Evolutionary conservation across 2,113 vertebrate species (phyloP), one percentile per base, ranked within the genome.

Genomic region (Rhodinocichla rosea): DNA sequence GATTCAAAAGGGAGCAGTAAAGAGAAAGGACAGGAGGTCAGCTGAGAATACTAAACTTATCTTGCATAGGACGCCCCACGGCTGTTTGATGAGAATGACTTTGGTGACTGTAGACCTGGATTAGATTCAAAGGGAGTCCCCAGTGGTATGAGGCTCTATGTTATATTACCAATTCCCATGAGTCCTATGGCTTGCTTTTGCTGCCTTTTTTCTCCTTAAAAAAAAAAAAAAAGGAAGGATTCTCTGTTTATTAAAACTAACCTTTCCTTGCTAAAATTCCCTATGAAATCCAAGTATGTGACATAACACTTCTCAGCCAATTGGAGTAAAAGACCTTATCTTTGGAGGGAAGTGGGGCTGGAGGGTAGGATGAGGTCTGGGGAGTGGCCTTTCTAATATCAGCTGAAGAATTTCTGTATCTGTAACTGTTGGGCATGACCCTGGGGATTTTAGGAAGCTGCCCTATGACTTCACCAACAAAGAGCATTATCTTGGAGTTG

Each of bases 21-120:
- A 96, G 84, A 91, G 89, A 95, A 94, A 96, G 92, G 96, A 97
- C 95, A 97, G 95, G 80, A 97, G 95, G 90, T 94, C 95, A 95
- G 83, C 79, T 94, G 88, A 96, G 96, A 96, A 93, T 92, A 95
- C 90, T 93, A 96, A 96, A 96, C 85, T 93, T 96, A 93, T 94
- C 90, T 95, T 74, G 57, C 8, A 8, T 84, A 96, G 90, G 94
- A 95, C 93, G 90, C 80, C 90, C 95, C 62, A 69, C 0, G 33
- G 83, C 73, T 96, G 90, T 96, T 95, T 96, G 95, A 94, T 93
- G 92, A 92, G 90, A 97, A 96, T 92, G 93, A 96, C 90, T 94
- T 95, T 95, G 95, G 95, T 92, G 88, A 93, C 83, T 96, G 94
- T 89, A 92, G 88, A 96, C 73, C 86, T 95, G 92, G 83, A 95